Conservation (phyloP, 2,113 vertebrate species). For the Buteo buteo region DNA sequence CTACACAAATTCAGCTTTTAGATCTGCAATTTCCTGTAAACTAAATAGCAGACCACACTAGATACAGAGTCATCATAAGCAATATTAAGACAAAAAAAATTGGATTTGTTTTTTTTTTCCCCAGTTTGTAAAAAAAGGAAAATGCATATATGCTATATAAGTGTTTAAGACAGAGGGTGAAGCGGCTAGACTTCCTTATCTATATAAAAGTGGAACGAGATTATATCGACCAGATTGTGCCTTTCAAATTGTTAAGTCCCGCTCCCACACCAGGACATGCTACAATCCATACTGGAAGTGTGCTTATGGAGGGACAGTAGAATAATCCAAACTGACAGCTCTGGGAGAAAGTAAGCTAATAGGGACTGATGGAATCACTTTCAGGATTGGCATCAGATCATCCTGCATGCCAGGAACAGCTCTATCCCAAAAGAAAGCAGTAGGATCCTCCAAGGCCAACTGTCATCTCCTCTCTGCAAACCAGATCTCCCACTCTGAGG, state of each 20-base stretch:
- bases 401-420: background rate
- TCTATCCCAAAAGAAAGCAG: background rate
- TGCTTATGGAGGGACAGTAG: background rate
- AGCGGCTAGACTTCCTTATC: background rate
- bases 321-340: background rate
- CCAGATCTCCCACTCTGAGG: background rate
- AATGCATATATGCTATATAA: background rate
- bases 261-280: background rate
- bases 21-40: background rate
- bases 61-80: background rate
- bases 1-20: background rate
- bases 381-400: background rate
- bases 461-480: background rate
- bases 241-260: background rate
- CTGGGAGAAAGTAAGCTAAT: background rate
- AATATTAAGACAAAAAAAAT: background rate
- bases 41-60: background rate
- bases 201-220: background rate
- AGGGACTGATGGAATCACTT: background rate
- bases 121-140: background rate
- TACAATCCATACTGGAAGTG: background rate
- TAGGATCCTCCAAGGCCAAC: background rate
- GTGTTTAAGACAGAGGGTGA: background rate
- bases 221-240: background rate
- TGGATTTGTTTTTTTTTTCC: rapidly evolving